Evolutionary conservation across 2,797 vertebrate species (phyloP).

Genomic region (Acanthornis magna): DNA sequence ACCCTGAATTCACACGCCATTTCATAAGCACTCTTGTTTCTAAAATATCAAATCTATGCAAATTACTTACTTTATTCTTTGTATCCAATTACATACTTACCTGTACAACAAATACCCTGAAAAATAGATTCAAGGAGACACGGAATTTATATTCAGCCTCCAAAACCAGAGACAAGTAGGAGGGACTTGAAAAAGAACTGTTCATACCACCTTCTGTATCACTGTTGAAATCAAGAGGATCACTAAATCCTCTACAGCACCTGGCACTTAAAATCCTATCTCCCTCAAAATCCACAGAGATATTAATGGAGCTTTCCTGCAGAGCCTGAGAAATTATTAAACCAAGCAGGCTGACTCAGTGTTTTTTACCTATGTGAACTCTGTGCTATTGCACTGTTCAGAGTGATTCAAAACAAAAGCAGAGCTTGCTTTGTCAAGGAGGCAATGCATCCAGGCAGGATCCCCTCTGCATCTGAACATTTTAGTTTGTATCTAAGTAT

Average conservation of each 20-base stretch:
- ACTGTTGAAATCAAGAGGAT: neutral
- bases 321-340: conserved; percentile 5
- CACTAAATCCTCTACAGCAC: neutral
- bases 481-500: neutral
- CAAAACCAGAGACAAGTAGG: neutral
- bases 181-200: neutral
- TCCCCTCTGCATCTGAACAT: neutral
- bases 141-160: neutral
- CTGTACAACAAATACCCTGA: neutral
- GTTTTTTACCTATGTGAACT: neutral
- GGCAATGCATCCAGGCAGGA: neutral
- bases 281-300: neutral
- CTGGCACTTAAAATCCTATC: neutral
- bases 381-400: neutral
- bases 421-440: neutral
- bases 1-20: neutral
- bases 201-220: neutral
- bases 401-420: neutral
- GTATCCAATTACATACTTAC: neutral
- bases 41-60: neutral
- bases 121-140: neutral
- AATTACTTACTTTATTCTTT: neutral
- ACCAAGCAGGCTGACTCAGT: neutral
- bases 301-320: neutral
- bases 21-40: neutral